These are phyloP conservation scores for Podotricha telesiphe DNA, from an alignment of 2,888 invertebrate species.

Conservation along the genomic window DNA sequence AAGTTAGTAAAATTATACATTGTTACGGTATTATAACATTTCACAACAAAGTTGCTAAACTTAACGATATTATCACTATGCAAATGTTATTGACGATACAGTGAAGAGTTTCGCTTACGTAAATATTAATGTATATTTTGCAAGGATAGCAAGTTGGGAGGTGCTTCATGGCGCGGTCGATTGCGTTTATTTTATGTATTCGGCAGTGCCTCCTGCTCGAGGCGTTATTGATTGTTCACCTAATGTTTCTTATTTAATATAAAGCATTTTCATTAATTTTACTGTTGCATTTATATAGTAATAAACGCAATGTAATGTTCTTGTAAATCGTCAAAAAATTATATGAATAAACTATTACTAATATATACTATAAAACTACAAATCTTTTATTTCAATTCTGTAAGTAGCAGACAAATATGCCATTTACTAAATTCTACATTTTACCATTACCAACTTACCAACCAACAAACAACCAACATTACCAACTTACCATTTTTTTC, in stretches of 20 bases:
- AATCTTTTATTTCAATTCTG: too few relatives aligned
- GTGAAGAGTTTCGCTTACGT: slow-evolving; percentile 20
- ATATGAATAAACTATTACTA: too few relatives aligned
- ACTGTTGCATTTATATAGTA: not conserved
- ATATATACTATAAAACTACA: too few relatives aligned
- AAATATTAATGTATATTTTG: slow-evolving; percentile 14
- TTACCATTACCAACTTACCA: too few relatives aligned
- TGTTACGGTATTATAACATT: slow-evolving; percentile 15
- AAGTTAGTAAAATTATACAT: slow-evolving; percentile 8
- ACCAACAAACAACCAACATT: too few relatives aligned
- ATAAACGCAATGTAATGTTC: not conserved
- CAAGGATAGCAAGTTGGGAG: slow-evolving; percentile 2
- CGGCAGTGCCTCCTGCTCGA: not conserved
- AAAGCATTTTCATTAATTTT: not conserved
- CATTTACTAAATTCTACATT: too few relatives aligned
- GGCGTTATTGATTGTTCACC: not conserved
- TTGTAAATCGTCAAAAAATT: too few relatives aligned
- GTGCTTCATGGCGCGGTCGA: not conserved
- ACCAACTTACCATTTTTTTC: too few relatives aligned
- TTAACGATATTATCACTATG: slow-evolving; percentile 19
- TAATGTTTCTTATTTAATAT: not conserved
- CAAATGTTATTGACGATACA: slow-evolving; percentile 25
- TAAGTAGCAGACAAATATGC: too few relatives aligned
- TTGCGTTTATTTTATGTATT: not conserved
- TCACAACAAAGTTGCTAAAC: slow-evolving; percentile 20